Base-by-base conservation (phyloP, 2,113 vertebrate genomes). In the Indri indri region DNA sequence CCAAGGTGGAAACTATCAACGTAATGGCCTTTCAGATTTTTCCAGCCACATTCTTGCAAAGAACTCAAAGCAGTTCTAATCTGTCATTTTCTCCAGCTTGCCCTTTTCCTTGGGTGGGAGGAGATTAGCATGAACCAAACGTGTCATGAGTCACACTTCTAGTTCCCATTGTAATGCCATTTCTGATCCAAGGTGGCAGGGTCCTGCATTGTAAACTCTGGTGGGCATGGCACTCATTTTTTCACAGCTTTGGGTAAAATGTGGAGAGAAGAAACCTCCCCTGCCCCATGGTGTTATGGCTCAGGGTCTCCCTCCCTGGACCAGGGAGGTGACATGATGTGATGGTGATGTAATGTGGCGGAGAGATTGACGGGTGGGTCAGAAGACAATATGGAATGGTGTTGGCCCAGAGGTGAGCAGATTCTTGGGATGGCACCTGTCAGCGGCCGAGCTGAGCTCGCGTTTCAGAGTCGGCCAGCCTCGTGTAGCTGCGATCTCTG, bases 1-100 rank as follows among this genome's bases (percentile, higher is more conserved):
- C 16, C 37, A 71, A 88, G 57, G 70, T 20, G n/a, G 79, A 93
- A 95, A 91, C 65, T 82, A 85, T 90, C 73, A 71, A 93, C 87
- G 73, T 65, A 59, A 76, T 74, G 22, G 7, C 80, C 68, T 32
- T 80, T 89, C 20, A 18, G 63, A 37, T 52, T 86, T 79, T 74
- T 91, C 47, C n/a, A 50, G 79, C 59, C 88, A 71, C 45, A 54
- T 73, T 63, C 74, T 89, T 66, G 20, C 57, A 77, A 13, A 95
- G 74, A 90, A 59, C 93, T 92, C 80, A 45, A 50, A 89, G n/a
- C 63, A 25, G 22, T 81, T 89, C 80, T 45, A 42, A 81, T 95
- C 10, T 52, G 74, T 90, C 37, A 54, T 94, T 76, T 81, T 90
- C 70, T 63, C 59, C 47, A 3, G 13, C 25, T 59, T 65, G 5